Base-by-base conservation (phyloP, 2,113 vertebrate species). In the Bubo scandiacus region DNA sequence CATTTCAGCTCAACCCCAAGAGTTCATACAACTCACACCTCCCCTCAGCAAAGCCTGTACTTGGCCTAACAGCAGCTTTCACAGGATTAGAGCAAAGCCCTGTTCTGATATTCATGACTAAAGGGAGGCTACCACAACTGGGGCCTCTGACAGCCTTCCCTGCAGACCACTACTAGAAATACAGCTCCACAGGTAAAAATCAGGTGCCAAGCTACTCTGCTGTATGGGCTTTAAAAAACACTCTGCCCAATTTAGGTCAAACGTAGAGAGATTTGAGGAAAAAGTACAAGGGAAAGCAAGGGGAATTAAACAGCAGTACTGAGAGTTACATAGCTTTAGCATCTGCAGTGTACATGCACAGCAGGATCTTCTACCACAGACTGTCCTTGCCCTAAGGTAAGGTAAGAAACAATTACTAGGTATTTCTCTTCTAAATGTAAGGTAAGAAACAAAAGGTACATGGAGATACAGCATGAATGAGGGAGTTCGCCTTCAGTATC, bases 1-100 rank as follows among this genome's bases (percentile, higher is more conserved):
- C 19, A 3, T 77, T 92, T 72, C 71, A 86, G 62, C 62, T 92
- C 30, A 47, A 58, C 62, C 45, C 70, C 73, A 87, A 67, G 72
- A 89, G n/a, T 65, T 65, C 54, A 12, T 21, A 47, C 0, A 0
- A 25, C 47, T 62, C 6, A 0, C 38, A 74, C 23, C 80, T 45
- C 73, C 78, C 55, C 63, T n/a, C 42, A 90, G 85, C 67, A 72
- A 93, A 86, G 54, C 54, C 43, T 57, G 21, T 61, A 59, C 70
- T 63, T 6, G 1, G 43, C 38, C 7, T 67, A 59, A 78, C 83
- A 63, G 58, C 83, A 74, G 47, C 61, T 92, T 91, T 66, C 23
- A 29, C 12, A 20, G 71, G 51, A 77, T 66, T 62, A 73, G 40
- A 81, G 73, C 26, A 52, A n/a, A 89, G 49, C 43, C 58, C 32